Evolutionary conservation across 35 echinoderm and acorn worm species (phyloP).

Genomic region (Holothuria glaberrima): DNA sequence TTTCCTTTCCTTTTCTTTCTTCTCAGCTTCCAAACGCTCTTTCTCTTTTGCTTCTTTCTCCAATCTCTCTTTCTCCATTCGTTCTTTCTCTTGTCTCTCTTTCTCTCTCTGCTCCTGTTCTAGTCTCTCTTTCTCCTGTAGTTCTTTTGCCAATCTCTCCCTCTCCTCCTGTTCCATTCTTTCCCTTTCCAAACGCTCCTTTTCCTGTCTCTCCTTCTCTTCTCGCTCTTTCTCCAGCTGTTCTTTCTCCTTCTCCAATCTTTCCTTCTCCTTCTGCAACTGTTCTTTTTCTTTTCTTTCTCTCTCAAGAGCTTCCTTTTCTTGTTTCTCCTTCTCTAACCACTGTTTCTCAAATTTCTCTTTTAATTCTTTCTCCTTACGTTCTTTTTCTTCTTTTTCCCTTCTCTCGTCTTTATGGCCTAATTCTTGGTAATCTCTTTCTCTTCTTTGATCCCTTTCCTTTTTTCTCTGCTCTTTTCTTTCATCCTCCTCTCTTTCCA

Average conservation of each 20-base stretch:
- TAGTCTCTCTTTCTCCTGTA: not conserved
- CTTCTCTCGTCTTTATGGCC: not conserved
- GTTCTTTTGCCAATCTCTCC: not conserved
- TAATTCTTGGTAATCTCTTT: no score
- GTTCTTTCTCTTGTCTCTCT: not conserved
- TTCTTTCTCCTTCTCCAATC: not conserved
- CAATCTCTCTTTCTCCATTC: not conserved
- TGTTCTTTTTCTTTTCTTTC: not conserved
- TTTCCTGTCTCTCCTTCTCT: constrained; percentile 13
- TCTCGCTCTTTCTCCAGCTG: not conserved
- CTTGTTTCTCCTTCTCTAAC: not conserved
- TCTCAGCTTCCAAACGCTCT: not conserved
- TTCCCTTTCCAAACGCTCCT: constrained; percentile 2
- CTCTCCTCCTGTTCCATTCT: not conserved
- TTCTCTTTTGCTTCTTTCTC: not conserved
- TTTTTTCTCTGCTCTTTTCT: not conserved
- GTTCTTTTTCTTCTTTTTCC: not conserved
- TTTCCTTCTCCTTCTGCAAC: not conserved
- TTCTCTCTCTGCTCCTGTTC: not conserved
- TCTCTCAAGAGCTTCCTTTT: constrained; percentile 2
- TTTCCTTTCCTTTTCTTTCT: constrained; percentile 24
- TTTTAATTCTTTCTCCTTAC: not conserved
- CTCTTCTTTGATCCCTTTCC: not conserved
- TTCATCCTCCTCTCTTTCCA: not conserved
- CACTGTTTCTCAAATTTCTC: not conserved